Evolutionary conservation across 2,797 vertebrate genomes (phyloP).

Genomic region (Anomalospiza imberbis): DNA sequence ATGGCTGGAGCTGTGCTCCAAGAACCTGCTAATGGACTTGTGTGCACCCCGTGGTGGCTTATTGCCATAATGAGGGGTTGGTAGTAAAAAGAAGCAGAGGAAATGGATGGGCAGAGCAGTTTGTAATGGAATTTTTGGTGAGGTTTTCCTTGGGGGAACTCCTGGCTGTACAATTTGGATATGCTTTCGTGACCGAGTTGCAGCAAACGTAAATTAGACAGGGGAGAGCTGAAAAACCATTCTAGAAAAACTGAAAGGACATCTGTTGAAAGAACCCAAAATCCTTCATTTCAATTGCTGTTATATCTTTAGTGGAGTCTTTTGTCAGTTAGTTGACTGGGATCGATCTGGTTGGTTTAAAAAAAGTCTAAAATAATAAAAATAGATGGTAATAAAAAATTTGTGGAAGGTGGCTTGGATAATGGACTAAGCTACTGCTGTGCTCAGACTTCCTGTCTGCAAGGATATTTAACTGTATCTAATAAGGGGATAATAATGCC

Average conservation of each 20-base stretch:
- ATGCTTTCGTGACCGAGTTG: neutral
- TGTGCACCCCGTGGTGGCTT: slow-evolving; percentile 1
- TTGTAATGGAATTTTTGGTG: neutral
- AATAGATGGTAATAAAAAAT: neutral
- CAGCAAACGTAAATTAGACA: neutral
- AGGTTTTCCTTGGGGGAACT: slow-evolving; percentile 5
- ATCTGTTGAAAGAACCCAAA: neutral
- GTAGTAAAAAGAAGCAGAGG: slow-evolving; percentile 9
- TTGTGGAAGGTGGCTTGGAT: slow-evolving; percentile 6
- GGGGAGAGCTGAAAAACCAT: neutral
- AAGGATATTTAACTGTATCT: neutral
- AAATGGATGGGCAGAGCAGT: slow-evolving; percentile 39
- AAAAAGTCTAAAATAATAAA: slow-evolving; percentile 3
- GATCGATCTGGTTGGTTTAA: neutral
- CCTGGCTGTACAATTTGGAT: neutral
- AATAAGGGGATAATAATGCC: slow-evolving; percentile 45
- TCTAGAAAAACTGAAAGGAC: neutral
- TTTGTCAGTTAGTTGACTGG: neutral
- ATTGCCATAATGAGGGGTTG: slow-evolving; percentile 29
- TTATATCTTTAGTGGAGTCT: neutral
- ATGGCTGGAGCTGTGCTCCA: slow-evolving; percentile 7
- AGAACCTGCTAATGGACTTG: slow-evolving; percentile 16
- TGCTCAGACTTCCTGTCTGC: slow-evolving; percentile 54
- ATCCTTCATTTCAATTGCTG: neutral
- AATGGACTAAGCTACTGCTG: slow-evolving; percentile 25